A percentile compares a stretch with the other conserved stretches of the same genome.
Evolutionary conservation across 2,888 invertebrate species (phyloP).

Genomic region (Scaptomyza polygonia): DNA sequence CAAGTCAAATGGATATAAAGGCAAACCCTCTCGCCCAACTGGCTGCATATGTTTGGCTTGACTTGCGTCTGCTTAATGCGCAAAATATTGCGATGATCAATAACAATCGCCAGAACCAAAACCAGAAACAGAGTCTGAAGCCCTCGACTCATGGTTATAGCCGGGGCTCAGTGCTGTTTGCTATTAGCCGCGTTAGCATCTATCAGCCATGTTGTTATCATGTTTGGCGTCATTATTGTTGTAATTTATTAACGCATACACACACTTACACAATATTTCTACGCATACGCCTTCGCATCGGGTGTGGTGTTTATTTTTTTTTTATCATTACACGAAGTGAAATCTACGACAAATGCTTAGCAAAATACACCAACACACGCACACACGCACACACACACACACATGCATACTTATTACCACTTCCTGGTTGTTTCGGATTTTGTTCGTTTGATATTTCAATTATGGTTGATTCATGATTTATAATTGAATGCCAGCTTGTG

Average conservation of each 20-base stretch:
- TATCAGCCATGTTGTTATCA: constrained; percentile 70
- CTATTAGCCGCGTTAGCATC: constrained; percentile 20
- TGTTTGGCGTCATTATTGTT: constrained; percentile 79
- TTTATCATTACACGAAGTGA: constrained; percentile 59
- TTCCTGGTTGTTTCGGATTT: constrained; percentile 31
- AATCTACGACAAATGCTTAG: constrained; percentile 68
- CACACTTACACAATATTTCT: constrained; percentile 73
- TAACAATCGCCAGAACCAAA: constrained; percentile 64
- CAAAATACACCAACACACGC: constrained; percentile 7
- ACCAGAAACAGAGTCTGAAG: background rate
- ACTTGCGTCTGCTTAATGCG: constrained; percentile 76
- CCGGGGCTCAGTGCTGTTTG: background rate
- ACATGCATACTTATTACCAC: background rate
- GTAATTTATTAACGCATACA: constrained; percentile 79
- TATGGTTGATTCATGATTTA: constrained; percentile 75
- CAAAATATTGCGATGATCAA: constrained; percentile 79
- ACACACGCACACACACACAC: background rate
- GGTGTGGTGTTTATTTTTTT: constrained; percentile 50
- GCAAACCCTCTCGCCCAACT: background rate
- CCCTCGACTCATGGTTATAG: constrained; percentile 23
- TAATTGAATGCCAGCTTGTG: constrained; percentile 65
- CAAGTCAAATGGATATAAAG: constrained; percentile 75
- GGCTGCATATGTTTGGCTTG: constrained; percentile 76
- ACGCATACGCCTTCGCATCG: constrained; percentile 63
- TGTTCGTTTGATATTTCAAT: constrained; percentile 73